Evolutionary conservation across 2,113 vertebrate genomes (phyloP).

Genomic region (Platichthys flesus): DNA sequence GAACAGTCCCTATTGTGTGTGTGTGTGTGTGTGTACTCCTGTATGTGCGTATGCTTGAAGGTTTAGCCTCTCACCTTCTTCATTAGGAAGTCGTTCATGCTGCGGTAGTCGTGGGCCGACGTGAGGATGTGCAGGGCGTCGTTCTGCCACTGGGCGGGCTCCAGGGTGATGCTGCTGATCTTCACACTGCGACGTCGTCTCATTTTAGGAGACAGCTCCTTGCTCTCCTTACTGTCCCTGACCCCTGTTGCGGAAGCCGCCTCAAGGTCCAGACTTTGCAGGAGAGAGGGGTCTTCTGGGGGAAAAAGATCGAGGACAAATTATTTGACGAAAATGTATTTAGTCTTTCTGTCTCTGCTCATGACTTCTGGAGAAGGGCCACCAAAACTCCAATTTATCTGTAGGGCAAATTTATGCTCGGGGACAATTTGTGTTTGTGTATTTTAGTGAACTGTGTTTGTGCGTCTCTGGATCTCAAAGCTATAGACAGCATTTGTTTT

Average conservation of each 20-base stretch:
- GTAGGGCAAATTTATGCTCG: background rate
- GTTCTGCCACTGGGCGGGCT: constrained; percentile 92
- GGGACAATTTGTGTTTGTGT: background rate
- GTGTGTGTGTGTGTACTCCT: too few species aligned
- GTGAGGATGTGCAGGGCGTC: constrained; percentile 93
- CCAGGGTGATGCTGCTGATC: constrained; percentile 90
- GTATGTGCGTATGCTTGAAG: background rate
- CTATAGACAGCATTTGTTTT: background rate
- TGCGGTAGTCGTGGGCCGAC: constrained; percentile 89
- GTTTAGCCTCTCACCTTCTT: constrained; percentile 87
- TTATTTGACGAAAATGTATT: too few species aligned
- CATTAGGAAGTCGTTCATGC: constrained; percentile 97
- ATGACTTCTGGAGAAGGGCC: background rate
- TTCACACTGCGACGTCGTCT: constrained; percentile 90
- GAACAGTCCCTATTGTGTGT: too few species aligned
- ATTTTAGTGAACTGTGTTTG: background rate
- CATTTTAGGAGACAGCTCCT: constrained; percentile 92
- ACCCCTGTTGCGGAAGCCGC: constrained; percentile 53
- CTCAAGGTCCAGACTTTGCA: constrained; percentile 87
- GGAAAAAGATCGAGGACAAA: background rate
- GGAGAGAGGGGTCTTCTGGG: constrained; percentile 79
- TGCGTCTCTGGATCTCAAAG: background rate
- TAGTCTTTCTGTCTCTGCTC: too few species aligned
- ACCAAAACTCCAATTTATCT: background rate
- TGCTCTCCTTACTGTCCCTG: constrained; percentile 94